Evolutionary conservation across 1,140 invertebrate species (phyloP).

Genomic region (Hycleus cichorii): DNA sequence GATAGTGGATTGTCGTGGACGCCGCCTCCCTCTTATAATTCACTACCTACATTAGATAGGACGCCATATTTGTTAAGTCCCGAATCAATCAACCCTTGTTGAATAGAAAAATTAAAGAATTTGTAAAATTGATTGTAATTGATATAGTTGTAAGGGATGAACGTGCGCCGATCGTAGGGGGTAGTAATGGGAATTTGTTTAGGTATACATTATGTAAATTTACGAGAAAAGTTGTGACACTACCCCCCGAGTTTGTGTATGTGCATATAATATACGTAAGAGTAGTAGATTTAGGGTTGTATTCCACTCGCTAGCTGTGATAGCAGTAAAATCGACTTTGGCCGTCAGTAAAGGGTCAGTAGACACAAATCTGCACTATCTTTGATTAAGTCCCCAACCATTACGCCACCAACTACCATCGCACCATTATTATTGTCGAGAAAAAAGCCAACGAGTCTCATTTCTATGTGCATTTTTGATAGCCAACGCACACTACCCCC

Average conservation of each 20-base stretch:
- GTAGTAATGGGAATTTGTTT: constrained; percentile 1
- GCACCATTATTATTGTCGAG: too few species aligned
- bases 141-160: too few species aligned
- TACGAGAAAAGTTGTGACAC: constrained; percentile 6
- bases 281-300: too few species aligned
- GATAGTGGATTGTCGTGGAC: too few species aligned
- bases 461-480: constrained; percentile 26
- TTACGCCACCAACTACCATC: constrained; percentile 13
- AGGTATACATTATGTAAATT: constrained; percentile 25
- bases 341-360: constrained; percentile 14
- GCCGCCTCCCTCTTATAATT: too few species aligned
- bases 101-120: background rate
- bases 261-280: too few species aligned
- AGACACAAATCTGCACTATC: constrained; percentile 25
- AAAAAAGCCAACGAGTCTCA: background rate
- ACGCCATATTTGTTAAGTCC: too few species aligned
- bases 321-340: constrained; percentile 10
- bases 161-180: too few species aligned
- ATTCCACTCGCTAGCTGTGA: constrained; percentile 4
- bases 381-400: constrained; percentile 18
- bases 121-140: too few species aligned
- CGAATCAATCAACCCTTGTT: too few species aligned
- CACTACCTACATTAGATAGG: too few species aligned
- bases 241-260: too few species aligned
- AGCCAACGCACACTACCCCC: background rate